These are phyloP conservation scores for Peromyscus melanophrys DNA, from an alignment of 2,797 vertebrate species.

Conservation along the genomic window DNA sequence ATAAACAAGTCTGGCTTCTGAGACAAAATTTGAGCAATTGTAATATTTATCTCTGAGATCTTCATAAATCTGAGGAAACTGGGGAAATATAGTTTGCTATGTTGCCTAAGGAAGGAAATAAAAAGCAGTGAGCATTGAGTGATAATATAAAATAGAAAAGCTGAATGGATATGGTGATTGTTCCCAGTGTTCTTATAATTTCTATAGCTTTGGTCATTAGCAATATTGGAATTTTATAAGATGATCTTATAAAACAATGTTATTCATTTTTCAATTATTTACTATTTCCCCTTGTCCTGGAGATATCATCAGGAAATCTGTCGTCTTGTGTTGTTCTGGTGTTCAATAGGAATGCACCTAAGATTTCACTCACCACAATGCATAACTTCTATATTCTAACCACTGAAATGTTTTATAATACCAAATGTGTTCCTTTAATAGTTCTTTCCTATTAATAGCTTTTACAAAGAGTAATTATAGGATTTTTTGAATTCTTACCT, in stretches of 20 bases:
- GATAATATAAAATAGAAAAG: background rate
- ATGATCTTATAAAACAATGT: background rate
- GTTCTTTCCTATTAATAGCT: background rate
- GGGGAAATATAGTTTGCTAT: background rate
- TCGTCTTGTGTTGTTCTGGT: background rate
- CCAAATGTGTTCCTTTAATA: background rate
- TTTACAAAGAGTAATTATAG: background rate
- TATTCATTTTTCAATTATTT: background rate
- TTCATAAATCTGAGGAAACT: background rate
- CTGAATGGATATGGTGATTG: background rate
- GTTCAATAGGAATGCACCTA: background rate
- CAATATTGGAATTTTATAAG: background rate
- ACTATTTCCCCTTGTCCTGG: background rate
- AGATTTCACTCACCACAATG: background rate
- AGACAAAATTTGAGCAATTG: background rate
- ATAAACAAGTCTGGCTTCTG: background rate
- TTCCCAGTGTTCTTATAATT: slow-evolving; percentile 17
- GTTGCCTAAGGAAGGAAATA: background rate
- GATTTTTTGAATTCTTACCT: slow-evolving; percentile 32
- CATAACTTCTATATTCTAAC: background rate
- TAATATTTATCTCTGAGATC: background rate
- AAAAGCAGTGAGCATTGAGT: background rate
- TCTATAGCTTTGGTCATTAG: background rate
- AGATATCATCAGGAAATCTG: background rate
- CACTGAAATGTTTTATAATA: background rate